phyloP scores from a whole-genome alignment of 2,888 invertebrate genomes.

The Eupeodes latifasciatus region DNA sequence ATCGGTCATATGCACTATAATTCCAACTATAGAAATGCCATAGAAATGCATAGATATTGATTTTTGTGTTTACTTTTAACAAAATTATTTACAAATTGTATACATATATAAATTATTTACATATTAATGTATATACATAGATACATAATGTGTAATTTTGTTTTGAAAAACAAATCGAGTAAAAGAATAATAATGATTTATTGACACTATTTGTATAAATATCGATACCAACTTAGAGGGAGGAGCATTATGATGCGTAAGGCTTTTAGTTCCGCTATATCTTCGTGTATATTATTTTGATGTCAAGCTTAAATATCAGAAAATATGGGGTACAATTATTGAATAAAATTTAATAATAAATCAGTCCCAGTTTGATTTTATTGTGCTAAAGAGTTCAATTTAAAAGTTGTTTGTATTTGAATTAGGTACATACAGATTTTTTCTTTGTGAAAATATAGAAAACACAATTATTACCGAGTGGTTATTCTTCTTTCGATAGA shows the following conservation, averaged over 20 bases:
- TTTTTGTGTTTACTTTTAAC: not conserved
- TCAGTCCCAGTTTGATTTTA: conserved; percentile 46
- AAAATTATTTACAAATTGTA: not conserved
- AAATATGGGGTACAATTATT: conserved; percentile 26
- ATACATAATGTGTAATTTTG: too few species aligned
- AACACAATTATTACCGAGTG: not conserved
- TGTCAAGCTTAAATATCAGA: not conserved
- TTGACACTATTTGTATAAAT: not conserved
- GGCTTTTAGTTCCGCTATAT: conserved; percentile 28
- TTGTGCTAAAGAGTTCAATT: conserved; percentile 37
- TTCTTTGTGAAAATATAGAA: not conserved
- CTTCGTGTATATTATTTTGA: too few species aligned
- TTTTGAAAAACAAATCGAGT: not conserved
- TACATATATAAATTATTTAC: not conserved
- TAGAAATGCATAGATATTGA: conserved; percentile 16
- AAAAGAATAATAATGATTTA: not conserved
- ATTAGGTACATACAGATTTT: not conserved
- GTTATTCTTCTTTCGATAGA: not conserved
- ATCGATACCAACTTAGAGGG: not conserved
- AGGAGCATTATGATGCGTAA: not conserved
- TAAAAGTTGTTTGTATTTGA: not conserved
- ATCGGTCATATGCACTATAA: not conserved
- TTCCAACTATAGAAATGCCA: not conserved
- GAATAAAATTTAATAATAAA: not conserved
- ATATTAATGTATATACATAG: too few species aligned